Evolutionary conservation across 37 sponge, comb jelly and placozoan species (phyloP).

Genomic region (Mnemiopsis leidyi): DNA sequence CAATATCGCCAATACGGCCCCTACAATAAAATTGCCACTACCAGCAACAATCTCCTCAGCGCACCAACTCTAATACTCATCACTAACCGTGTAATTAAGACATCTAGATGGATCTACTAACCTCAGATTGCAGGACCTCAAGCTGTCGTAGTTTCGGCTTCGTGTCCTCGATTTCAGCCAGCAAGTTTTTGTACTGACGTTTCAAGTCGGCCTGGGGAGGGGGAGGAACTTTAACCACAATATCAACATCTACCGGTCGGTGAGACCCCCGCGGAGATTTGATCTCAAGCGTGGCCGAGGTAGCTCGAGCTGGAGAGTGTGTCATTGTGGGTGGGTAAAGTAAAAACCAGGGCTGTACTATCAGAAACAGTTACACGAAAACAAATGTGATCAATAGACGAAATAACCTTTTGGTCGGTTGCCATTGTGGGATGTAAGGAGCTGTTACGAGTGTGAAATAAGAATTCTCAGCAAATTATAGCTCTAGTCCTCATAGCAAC

Average conservation of each 20-base stretch:
- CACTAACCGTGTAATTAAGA: not conserved
- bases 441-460: slow-evolving; percentile 8
- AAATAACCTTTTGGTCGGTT: slow-evolving; percentile 49
- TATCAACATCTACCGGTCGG: slow-evolving; percentile 25
- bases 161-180: slow-evolving; percentile 58
- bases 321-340: not conserved
- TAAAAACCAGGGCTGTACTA: not conserved
- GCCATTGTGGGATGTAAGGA: slow-evolving; percentile 47
- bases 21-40: not conserved
- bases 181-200: slow-evolving; percentile 57
- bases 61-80: not conserved
- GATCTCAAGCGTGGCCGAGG: slow-evolving; percentile 17
- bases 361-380: not conserved
- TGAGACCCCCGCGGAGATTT: not conserved
- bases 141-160: slow-evolving; percentile 56
- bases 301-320: not conserved
- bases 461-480: slow-evolving; percentile 44
- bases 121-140: slow-evolving; percentile 59
- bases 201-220: slow-evolving; percentile 59
- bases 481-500: slow-evolving; percentile 44
- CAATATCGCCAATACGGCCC: not conserved
- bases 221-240: slow-evolving; percentile 59
- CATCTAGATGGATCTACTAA: not conserved
- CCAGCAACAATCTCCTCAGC: not conserved
- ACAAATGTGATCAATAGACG: not conserved